Evolutionary conservation across 2,113 vertebrate species (phyloP).

Genomic region (Mustela nigripes): DNA sequence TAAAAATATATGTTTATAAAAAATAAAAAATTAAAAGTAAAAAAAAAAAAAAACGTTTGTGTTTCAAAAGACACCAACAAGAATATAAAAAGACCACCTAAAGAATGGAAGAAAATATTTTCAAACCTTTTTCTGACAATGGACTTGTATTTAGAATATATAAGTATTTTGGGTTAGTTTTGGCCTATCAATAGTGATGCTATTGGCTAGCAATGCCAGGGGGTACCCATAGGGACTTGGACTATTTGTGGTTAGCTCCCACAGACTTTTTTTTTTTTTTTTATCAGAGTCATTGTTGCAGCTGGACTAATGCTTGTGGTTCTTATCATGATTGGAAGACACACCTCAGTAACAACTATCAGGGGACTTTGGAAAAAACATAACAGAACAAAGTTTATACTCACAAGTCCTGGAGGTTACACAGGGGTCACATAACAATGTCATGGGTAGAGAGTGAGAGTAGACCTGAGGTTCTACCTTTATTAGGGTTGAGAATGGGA

Average conservation of each 20-base stretch:
- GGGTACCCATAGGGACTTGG: no score
- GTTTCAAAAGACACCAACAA: constrained; percentile 5
- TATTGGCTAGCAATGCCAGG: neutral
- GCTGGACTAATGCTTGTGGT: neutral
- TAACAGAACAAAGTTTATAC: neutral
- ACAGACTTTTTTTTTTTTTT: neutral
- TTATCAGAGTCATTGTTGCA: neutral
- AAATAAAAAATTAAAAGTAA: no score
- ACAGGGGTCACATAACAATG: neutral
- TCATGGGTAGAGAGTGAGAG: neutral
- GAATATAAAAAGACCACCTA: neutral
- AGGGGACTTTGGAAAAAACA: neutral
- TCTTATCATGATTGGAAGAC: neutral
- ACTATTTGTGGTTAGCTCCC: neutral
- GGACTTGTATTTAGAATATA: neutral
- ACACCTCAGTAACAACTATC: neutral
- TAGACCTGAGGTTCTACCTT: neutral
- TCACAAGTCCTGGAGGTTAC: neutral
- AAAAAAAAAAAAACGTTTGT: neutral
- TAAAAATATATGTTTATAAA: no score
- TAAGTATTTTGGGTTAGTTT: neutral
- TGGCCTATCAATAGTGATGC: neutral
- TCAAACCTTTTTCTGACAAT: neutral
- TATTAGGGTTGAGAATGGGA: neutral
- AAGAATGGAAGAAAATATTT: neutral